Percentiles rank a stretch among this genome's conserved stretches.
These are phyloP conservation scores for Siniperca obscura DNA, from an alignment of 2,797 vertebrate genomes.

Conservation along the genomic window DNA sequence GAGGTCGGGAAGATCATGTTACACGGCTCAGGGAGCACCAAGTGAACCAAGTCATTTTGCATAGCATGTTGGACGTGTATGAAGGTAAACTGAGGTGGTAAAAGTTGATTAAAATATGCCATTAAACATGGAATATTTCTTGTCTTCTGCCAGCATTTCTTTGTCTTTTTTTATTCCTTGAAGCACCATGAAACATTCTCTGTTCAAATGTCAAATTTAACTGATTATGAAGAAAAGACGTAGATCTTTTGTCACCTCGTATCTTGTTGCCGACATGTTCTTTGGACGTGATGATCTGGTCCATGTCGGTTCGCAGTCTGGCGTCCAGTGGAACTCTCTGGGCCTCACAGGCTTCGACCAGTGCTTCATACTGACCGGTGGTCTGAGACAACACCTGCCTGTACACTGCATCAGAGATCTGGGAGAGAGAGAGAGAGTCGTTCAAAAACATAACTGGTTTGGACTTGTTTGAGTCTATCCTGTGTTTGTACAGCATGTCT, in stretches of 20 bases:
- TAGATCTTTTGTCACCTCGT: slow-evolving; percentile 81
- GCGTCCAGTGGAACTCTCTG: slow-evolving; percentile 87
- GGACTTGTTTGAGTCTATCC: neutral
- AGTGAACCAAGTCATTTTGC: slow-evolving; percentile 16
- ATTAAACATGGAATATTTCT: neutral
- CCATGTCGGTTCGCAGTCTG: slow-evolving; percentile 94
- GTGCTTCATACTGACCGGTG: slow-evolving; percentile 76
- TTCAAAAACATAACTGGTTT: neutral
- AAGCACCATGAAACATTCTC: no score
- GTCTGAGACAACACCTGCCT: slow-evolving; percentile 90
- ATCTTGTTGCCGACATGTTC: slow-evolving; percentile 95
- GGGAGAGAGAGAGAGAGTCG: neutral
- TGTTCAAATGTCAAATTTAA: neutral
- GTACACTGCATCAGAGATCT: slow-evolving; percentile 95
- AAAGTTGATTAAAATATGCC: neutral
- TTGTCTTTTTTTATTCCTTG: neutral
- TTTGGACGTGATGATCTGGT: slow-evolving; percentile 96
- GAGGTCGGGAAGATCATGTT: slow-evolving; percentile 39
- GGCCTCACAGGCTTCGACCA: slow-evolving; percentile 83
- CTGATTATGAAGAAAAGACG: neutral
- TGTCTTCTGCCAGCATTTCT: neutral
- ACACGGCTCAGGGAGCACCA: slow-evolving; percentile 19
- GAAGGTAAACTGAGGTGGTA: neutral
- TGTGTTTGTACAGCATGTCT: neutral
- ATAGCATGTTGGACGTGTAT: neutral